phyloP scores from a whole-genome alignment of 2,113 vertebrate genomes.

The Mus pahari region DNA sequence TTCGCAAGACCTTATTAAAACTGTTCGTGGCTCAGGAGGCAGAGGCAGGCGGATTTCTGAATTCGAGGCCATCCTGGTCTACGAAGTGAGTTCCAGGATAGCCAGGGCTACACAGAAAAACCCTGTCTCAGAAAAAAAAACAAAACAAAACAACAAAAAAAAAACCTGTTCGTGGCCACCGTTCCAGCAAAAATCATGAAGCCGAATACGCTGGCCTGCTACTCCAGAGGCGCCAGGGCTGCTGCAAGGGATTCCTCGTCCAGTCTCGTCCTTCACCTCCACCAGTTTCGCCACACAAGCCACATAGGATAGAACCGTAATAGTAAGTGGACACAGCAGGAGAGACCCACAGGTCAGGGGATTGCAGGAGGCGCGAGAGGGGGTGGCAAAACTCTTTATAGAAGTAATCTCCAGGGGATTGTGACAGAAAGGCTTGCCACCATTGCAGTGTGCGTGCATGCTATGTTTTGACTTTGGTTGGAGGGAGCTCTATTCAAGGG shows the following conservation, averaged over 20 bases:
- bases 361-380: neutral
- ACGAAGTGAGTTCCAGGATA: no score
- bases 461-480: neutral
- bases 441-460: no score
- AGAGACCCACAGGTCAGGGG: neutral
- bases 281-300: neutral
- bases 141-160: no score
- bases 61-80: no score
- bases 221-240: rapidly evolving
- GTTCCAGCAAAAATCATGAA: neutral
- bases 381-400: neutral
- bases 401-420: neutral
- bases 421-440: neutral
- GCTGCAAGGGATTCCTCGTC: rapidly evolving
- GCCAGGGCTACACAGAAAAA: no score
- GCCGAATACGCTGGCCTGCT: rapidly evolving
- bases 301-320: rapidly evolving
- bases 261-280: rapidly evolving
- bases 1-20: neutral
- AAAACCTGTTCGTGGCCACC: neutral
- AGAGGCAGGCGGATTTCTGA: no score
- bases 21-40: no score
- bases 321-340: neutral
- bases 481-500: neutral
- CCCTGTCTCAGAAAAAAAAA: no score